A percentile compares a stretch with the other conserved stretches of the same genome.
Evolutionary conservation across 1,140 invertebrate species (phyloP).

Genomic region (Drosophila prosaltans): DNA sequence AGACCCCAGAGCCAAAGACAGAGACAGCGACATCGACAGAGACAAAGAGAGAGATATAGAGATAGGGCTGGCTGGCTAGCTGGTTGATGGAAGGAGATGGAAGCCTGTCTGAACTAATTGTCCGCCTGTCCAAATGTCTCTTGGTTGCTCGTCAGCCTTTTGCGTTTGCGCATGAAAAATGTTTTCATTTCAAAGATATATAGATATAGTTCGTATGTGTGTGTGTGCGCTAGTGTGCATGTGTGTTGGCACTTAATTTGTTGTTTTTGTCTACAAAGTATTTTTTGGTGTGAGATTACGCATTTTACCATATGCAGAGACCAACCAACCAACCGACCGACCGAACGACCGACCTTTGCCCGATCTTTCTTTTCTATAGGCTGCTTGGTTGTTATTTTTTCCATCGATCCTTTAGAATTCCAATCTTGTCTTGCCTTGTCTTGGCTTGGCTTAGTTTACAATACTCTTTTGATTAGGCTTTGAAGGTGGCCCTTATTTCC

Average conservation of each 20-base stretch:
- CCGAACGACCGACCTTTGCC: constrained; percentile 21
- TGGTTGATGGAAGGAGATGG: constrained; percentile 50
- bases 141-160: constrained; percentile 46
- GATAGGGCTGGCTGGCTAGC: not conserved
- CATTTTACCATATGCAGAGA: constrained; percentile 56
- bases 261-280: constrained; percentile 63
- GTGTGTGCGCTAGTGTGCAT: constrained; percentile 24
- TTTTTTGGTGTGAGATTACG: constrained; percentile 71
- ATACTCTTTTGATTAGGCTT: constrained; percentile 75
- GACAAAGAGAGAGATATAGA: not conserved
- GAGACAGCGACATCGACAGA: not conserved
- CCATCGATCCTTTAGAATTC: constrained; percentile 69
- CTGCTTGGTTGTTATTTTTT: constrained; percentile 25
- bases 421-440: constrained; percentile 57
- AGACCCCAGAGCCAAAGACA: constrained; percentile 30
- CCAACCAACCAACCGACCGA: not conserved
- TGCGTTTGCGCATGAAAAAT: constrained; percentile 71
- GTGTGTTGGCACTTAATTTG: constrained; percentile 71
- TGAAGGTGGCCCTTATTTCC: constrained; percentile 48
- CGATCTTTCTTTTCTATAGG: constrained; percentile 31
- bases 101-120: constrained; percentile 79
- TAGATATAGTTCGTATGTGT: constrained; percentile 54
- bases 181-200: constrained; percentile 75
- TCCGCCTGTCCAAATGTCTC: constrained; percentile 53
- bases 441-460: constrained; percentile 77